Conservation (phyloP, 2,113 vertebrate genomes). For the Lepisosteus osseus region DNA sequence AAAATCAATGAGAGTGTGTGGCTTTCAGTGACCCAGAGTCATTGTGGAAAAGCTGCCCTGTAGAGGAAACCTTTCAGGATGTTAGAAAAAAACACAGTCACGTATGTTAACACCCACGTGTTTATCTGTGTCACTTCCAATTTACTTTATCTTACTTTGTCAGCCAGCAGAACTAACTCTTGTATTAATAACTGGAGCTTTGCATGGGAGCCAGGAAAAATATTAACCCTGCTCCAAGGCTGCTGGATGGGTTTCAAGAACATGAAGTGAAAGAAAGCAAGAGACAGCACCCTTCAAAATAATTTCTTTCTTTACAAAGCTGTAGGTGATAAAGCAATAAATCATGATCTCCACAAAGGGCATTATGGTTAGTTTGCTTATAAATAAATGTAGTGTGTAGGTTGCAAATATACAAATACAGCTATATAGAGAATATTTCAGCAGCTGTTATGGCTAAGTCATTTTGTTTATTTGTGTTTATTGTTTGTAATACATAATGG, state of each 20-base stretch:
- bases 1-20: slow-evolving; percentile 59
- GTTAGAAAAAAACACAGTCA: slow-evolving; percentile 59
- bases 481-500: too few relatives aligned
- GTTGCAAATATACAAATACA: too few relatives aligned
- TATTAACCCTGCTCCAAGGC: slow-evolving; percentile 51
- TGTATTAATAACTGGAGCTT: slow-evolving; percentile 65
- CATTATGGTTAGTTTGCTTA: too few relatives aligned
- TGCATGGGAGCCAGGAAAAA: slow-evolving; percentile 66
- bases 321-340: too few relatives aligned
- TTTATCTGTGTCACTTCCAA: slow-evolving; percentile 64
- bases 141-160: slow-evolving; percentile 72
- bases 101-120: slow-evolving; percentile 57
- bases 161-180: slow-evolving; percentile 57
- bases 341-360: too few relatives aligned
- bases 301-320: too few relatives aligned
- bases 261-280: too few relatives aligned
- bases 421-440: too few relatives aligned
- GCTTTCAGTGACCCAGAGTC: slow-evolving; percentile 48
- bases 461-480: too few relatives aligned
- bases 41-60: slow-evolving; percentile 48
- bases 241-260: slow-evolving; percentile 26
- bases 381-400: too few relatives aligned
- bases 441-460: too few relatives aligned
- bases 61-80: slow-evolving; percentile 59
- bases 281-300: too few relatives aligned